Evolutionary conservation across 2,888 invertebrate species (phyloP), one percentile per base, ranked within the genome.

Genomic region (Drosophila koepferae): DNA sequence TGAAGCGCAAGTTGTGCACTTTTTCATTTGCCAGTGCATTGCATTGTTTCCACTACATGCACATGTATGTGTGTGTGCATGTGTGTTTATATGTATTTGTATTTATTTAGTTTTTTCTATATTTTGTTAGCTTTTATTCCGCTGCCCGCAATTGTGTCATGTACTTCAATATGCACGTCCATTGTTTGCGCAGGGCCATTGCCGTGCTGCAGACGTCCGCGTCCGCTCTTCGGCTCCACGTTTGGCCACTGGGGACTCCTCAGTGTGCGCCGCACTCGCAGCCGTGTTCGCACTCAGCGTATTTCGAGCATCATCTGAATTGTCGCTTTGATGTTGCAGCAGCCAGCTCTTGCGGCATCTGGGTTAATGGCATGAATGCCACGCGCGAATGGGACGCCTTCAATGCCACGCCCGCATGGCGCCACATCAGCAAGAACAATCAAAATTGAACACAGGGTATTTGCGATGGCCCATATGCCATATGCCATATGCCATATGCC

Each of bases 291-390:
- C 72, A 76, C 77, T 68, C 72, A 64, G 40, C 72, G 68, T 60
- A 61, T 70, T 70, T 78, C 67, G 81, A 83, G 74, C 65, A 80
- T 74, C 81, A 66, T 74, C 73, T 44, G 72, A 58, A 72, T 65
- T 77, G 82, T 81, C 72, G 77, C 84, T 85, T 85, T 85, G 84
- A 86, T 85, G 87, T 80, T 72, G 84, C 80, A 75, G 63, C 65
- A 69, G 62, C n/a, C 41, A 8, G 41, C n/a, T 41, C 41, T 41
- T n/a, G n/a, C n/a, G 41, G n/a, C 41, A 41, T 41, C 84, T 84
- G 84, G 85, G 85, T 85, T 85, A 85, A 85, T 85, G 72, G 85
- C 81, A 79, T 85, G 82, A 74, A 76, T 74, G 34, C 43, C 41
- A 10, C 53, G 23, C 38, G n/a, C 12, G 46, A 16, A 16, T 41